phyloP scores from a whole-genome alignment of 2,888 invertebrate species.

The Tipula vernalis region DNA sequence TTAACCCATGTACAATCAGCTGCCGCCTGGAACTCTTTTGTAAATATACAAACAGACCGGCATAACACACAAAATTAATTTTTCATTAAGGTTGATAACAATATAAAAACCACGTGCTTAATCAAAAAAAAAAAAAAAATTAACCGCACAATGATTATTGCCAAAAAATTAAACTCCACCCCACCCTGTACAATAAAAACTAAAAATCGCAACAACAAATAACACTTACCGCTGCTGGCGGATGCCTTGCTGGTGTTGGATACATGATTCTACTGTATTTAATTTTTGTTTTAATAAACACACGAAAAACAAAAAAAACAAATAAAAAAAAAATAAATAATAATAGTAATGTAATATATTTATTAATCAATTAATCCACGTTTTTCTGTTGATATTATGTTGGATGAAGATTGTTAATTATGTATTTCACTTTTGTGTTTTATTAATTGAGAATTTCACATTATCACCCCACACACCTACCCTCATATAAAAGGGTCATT shows the following conservation, averaged over 20 bases:
- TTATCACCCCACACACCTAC: conserved; percentile 4
- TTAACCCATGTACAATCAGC: neutral
- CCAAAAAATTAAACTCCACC: neutral
- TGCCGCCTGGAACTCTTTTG: neutral
- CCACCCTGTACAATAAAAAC: neutral
- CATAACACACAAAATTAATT: neutral
- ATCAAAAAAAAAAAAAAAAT: neutral
- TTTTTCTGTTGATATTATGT: neutral
- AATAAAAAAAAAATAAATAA: neutral
- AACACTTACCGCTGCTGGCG: conserved; percentile 12
- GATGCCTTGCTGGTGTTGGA: conserved; percentile 11
- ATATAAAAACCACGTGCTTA: neutral
- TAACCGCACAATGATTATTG: neutral
- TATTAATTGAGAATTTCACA: neutral
- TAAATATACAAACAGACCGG: neutral
- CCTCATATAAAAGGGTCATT: conserved; percentile 6
- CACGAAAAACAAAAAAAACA: neutral
- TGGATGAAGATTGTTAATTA: neutral
- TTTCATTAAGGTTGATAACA: neutral
- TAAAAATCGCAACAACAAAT: neutral
- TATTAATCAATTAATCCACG: neutral
- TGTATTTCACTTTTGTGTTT: neutral
- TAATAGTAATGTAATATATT: neutral
- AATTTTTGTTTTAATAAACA: neutral
- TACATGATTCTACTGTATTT: conserved; percentile 8